Base-by-base conservation (phyloP, 2,113 vertebrate species). In the Dicerorhinus sumatrensis region DNA sequence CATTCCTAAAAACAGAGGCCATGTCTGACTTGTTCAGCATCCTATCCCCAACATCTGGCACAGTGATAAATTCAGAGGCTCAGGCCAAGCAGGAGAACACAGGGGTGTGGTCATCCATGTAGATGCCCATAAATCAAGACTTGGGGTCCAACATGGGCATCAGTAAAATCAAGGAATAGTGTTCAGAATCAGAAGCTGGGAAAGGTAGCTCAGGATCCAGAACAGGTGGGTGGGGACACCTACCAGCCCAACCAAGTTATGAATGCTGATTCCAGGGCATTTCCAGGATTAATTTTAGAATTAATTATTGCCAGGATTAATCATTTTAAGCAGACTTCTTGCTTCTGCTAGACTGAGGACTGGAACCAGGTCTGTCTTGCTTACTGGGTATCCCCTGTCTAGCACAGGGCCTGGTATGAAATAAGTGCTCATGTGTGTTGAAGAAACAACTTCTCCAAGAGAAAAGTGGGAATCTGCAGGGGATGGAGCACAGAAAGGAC, bases 281-380 rank as follows among this genome's bases (percentile, higher is more conserved):
- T 72, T 33, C 73, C 60, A 62, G 67, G 79, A 73, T 65, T 90
- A n/a, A 48, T 27, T 62, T 31, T 33, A 79, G 25, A 72, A 56
- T 58, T 39, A 58, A 51, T 56, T 69, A 42, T 42, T 54, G 91
- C 39, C 6, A 77, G 33, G n/a, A 93, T 29, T 54, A 39, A 54
- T 46, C 70, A 63, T 85, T 81, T 54, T 39, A 92, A 91, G 51
- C 33, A 63, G 29, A 0, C 67, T 77, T 89, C 20, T 56, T 81
- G 29, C 36, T 89, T 82, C 88, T 97, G 87, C 69, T 75, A 75
- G 39, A 62, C 51, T 42, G 39, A 95, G 67, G 12, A 77, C 39
- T 51, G 14, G 73, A 92, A 36, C 21, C 42, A 63, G 5, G 16
- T n/a, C 87, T 85, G 8, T 25, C 48, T 77, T 90, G 20, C 23